phyloP scores from a whole-genome alignment of 2,113 vertebrate genomes.

The Ctenodactylus gundi region DNA sequence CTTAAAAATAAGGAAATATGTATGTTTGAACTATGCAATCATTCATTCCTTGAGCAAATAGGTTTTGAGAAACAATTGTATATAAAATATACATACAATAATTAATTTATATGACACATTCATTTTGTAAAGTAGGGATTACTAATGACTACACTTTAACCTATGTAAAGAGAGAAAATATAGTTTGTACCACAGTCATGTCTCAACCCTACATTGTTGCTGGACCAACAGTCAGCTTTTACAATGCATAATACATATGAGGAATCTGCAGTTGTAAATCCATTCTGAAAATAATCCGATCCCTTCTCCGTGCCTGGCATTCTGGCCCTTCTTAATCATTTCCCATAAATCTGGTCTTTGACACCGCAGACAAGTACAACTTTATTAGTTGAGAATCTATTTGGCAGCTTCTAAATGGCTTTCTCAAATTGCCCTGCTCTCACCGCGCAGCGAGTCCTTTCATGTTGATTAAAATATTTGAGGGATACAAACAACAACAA shows the following conservation, averaged over 20 bases:
- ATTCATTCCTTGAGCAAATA: neutral
- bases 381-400: conserved; percentile 79
- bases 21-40: neutral
- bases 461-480: conserved; percentile 80
- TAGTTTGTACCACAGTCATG: neutral
- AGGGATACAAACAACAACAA: conserved; percentile 80
- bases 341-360: conserved; percentile 79
- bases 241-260: conserved; percentile 10
- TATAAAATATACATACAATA: neutral
- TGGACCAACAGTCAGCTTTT: neutral
- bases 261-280: conserved; percentile 23
- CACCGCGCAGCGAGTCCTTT: conserved; percentile 75
- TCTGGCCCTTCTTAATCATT: conserved; percentile 68
- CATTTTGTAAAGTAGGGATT: neutral
- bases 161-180: neutral
- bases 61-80: neutral
- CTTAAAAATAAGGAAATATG: neutral
- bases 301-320: conserved; percentile 57
- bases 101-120: neutral
- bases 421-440: conserved; percentile 74
- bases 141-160: neutral
- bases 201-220: neutral
- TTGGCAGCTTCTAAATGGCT: conserved; percentile 77
- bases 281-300: conserved; percentile 20
- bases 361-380: conserved; percentile 78